Percentiles rank a stretch among this genome's conserved stretches.
Evolutionary conservation across 2,113 vertebrate genomes (phyloP).

Genomic region (Corydoras sp.): DNA sequence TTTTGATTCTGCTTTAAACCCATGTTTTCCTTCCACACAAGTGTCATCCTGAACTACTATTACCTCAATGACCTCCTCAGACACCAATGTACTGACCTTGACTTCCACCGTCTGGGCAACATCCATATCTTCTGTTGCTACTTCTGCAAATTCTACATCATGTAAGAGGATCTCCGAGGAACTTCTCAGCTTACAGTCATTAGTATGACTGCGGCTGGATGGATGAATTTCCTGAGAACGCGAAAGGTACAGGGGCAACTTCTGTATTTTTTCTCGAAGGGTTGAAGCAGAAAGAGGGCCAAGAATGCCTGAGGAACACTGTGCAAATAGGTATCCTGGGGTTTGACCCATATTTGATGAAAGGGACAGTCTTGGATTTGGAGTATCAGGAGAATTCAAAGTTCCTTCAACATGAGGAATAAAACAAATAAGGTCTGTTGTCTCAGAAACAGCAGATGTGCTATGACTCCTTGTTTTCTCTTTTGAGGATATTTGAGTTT

Average conservation of each 20-base stretch:
- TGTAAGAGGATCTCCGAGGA: slow-evolving; percentile 18
- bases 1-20: slow-evolving; percentile 14
- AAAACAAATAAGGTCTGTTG: neutral
- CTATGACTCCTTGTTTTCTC: slow-evolving; percentile 28
- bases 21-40: slow-evolving; percentile 17
- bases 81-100: slow-evolving; percentile 23
- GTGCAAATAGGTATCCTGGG: slow-evolving; percentile 47
- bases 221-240: slow-evolving; percentile 57
- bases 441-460: slow-evolving; percentile 19
- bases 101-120: neutral
- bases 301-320: slow-evolving; percentile 51
- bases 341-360: slow-evolving; percentile 21
- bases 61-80: slow-evolving; percentile 31
- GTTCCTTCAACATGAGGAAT: slow-evolving; percentile 1
- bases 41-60: slow-evolving; percentile 3
- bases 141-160: slow-evolving; percentile 18
- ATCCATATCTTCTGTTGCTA: slow-evolving; percentile 28
- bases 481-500: neutral
- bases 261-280: slow-evolving; percentile 65
- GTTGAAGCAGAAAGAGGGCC: slow-evolving; percentile 66
- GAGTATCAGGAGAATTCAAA: slow-evolving; percentile 9
- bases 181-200: slow-evolving; percentile 6
- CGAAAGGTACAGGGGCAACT: slow-evolving; percentile 62
- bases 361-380: slow-evolving; percentile 31
- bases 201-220: neutral